Conservation (phyloP, 37 sponge, comb jelly and placozoan genomes). For the Axinella damicornis region DNA sequence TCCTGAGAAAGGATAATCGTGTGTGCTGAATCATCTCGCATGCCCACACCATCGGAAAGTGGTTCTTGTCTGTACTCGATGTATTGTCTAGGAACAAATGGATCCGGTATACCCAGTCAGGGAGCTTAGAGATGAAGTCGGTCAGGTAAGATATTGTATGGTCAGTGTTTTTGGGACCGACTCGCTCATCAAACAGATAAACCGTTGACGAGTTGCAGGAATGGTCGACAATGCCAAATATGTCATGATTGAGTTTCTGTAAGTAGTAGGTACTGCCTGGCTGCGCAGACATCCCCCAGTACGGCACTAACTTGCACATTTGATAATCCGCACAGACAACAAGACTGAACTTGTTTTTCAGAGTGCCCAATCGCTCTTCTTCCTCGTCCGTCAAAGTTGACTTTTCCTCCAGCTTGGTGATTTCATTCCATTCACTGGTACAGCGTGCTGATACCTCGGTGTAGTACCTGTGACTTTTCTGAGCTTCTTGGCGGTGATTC, state of each 20-base stretch:
- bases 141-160: constrained; percentile 46
- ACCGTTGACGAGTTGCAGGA: constrained; percentile 2
- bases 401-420: constrained; percentile 9
- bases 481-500: constrained; percentile 28
- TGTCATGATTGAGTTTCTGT: constrained; percentile 24
- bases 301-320: constrained; percentile 24
- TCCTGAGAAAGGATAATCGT: neutral
- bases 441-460: neutral
- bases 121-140: constrained; percentile 9
- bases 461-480: constrained; percentile 34
- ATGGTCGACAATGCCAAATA: constrained; percentile 35
- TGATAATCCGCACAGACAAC: constrained; percentile 32
- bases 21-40: constrained; percentile 40
- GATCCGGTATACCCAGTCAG: constrained; percentile 25
- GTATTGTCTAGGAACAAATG: constrained; percentile 53
- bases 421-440: constrained; percentile 8
- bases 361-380: neutral
- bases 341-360: constrained; percentile 22
- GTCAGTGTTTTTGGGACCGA: constrained; percentile 31
- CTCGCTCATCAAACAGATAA: constrained; percentile 38
- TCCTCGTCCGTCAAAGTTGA: neutral
- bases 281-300: constrained; percentile 34
- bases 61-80: constrained; percentile 27
- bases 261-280: constrained; percentile 42
- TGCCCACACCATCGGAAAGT: constrained; percentile 19